Evolutionary conservation across 2,113 vertebrate species (phyloP).

Genomic region (Nannospalax galili): DNA sequence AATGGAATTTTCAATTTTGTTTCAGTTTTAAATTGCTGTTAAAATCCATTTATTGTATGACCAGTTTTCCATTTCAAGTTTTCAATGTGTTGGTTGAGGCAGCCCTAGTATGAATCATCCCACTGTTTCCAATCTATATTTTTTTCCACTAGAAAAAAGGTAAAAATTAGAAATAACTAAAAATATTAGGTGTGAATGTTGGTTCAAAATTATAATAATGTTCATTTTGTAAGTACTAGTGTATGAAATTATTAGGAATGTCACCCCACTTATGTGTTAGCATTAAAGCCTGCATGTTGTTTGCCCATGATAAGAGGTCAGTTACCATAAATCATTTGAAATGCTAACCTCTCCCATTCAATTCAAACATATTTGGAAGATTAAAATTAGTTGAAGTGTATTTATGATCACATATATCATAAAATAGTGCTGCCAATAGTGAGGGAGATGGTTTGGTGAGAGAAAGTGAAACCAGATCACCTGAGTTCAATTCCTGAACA

Average conservation of each 20-base stretch:
- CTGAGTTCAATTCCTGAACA: too few relatives aligned
- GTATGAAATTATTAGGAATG: background rate
- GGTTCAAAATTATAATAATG: background rate
- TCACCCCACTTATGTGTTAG: background rate
- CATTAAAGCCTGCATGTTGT: background rate
- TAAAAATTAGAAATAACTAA: background rate
- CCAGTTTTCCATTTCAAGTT: background rate
- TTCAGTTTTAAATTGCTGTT: background rate
- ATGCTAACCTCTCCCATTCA: background rate
- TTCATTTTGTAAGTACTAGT: background rate
- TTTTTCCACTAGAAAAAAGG: background rate
- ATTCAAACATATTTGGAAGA: slow-evolving; percentile 21
- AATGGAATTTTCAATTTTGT: background rate
- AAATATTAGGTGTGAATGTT: background rate
- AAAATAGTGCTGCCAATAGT: background rate
- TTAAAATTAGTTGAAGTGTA: background rate
- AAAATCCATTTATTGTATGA: background rate
- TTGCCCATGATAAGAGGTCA: background rate
- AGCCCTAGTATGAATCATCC: background rate
- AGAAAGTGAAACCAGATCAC: background rate
- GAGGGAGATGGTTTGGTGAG: background rate
- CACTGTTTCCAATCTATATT: background rate
- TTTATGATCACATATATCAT: background rate
- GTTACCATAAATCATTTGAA: background rate
- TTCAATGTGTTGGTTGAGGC: background rate